Base-by-base conservation (phyloP, 2,113 vertebrate species). In the Petaurus breviceps region DNA sequence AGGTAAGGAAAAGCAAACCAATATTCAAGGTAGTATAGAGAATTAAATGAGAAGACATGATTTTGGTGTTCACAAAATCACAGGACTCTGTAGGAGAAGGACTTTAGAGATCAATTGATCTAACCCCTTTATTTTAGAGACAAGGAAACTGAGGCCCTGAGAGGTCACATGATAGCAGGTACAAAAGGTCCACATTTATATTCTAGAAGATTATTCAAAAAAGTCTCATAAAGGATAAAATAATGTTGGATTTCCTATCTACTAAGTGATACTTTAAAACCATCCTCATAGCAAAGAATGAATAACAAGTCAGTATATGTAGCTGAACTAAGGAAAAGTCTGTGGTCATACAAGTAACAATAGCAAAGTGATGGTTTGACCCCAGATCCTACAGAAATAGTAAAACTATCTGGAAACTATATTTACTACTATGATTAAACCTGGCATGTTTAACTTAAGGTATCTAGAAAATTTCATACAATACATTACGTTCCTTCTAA, bases 231-330 rank as follows among this genome's bases (percentile, higher is more conserved):
- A 96, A 0, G 0, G 94, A 0, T 24, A 95, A 57, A 96, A 93
- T 55, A 51, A 95, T 61, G 25, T 22, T 95, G 91, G 94, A 98
- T 91, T 61, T 91, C 43, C 92, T 55, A 95, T 90, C 2, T 16
- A 61, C n/a, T 93, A 89, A 94, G 37, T 14, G 57, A 68, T 68
- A 68, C 31, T 68, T 68, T 37, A 37, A 77, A 84, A 84, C n/a
- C 19, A n/a, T 84, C 19, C 19, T 43, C 68, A 43, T 23, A 8
- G n/a, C 68, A 84, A n/a, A 84, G 19, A 84, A 84, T 8, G 19
- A 43, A 23, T 8, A 84, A 84, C 7, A 22, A 84, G n/a, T 84
- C 37, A 84, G n/a, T 12, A 22, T 22, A 43, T 84, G n/a, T 43
- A 7, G 19, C 3, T 84, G 68, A 84, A 84, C n/a, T 43, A 43